Conservation (phyloP, 2,888 invertebrate genomes). For the Poecilobothrus nobilitatus region DNA sequence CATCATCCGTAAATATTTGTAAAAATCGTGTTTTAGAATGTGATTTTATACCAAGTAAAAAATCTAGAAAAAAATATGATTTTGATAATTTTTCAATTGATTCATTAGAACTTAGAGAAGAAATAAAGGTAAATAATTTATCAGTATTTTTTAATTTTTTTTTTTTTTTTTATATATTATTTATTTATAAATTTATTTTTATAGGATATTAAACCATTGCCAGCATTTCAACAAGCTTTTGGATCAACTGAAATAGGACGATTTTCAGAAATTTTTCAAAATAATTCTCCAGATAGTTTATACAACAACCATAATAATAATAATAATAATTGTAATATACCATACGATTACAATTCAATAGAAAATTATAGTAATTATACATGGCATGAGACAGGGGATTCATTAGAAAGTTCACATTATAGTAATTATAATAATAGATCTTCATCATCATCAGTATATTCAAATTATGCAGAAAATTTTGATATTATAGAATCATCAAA, state of each 20-base stretch:
- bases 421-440: constrained; percentile 11
- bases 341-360: constrained; percentile 23
- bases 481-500: not conserved
- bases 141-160: not conserved
- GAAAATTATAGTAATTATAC: constrained; percentile 30
- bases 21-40: constrained; percentile 38
- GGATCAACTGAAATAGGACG: constrained; percentile 81
- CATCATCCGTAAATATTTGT: constrained; percentile 8
- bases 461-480: not conserved
- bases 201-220: constrained; percentile 50
- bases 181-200: not conserved
- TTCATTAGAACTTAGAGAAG: constrained; percentile 29
- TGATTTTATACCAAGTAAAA: constrained; percentile 38
- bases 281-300: constrained; percentile 33
- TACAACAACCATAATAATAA: constrained; percentile 13
- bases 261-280: constrained; percentile 60
- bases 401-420: constrained; percentile 28
- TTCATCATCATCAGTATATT: not conserved
- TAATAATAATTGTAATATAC: constrained; percentile 22
- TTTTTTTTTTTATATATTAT: not conserved
- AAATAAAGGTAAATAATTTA: constrained; percentile 31
- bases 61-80: constrained; percentile 32
- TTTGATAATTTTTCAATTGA: constrained; percentile 6
- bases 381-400: constrained; percentile 28
- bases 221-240: constrained; percentile 77